Percentiles rank a stretch among this genome's conserved stretches.
phyloP scores from a whole-genome alignment of 2,797 vertebrate species.

The Acrossocheilus fasciatus region DNA sequence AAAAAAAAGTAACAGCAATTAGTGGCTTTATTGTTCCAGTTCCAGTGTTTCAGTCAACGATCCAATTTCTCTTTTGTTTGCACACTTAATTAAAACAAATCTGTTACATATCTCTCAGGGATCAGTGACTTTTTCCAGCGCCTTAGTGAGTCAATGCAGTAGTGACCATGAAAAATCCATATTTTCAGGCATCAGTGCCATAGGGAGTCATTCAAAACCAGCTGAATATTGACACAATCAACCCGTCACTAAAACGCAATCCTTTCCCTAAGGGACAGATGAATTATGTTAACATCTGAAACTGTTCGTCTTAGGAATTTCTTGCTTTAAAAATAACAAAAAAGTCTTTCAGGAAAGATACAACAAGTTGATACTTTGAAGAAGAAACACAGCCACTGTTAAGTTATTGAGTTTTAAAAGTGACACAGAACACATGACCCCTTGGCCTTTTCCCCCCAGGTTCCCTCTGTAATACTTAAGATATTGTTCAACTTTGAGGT shows the following conservation, averaged over 20 bases:
- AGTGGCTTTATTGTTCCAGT: constrained; percentile 78
- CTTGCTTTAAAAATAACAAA: constrained; percentile 42
- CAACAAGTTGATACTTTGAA: constrained; percentile 53
- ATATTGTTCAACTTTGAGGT: constrained; percentile 54
- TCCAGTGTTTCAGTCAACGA: constrained; percentile 80
- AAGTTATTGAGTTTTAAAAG: constrained; percentile 63
- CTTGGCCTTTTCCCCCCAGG: constrained; percentile 44
- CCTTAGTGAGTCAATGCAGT: constrained; percentile 78
- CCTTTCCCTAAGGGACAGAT: constrained; percentile 52
- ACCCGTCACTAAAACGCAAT: constrained; percentile 54
- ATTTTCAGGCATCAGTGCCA: constrained; percentile 76
- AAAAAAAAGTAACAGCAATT: constrained; percentile 79
- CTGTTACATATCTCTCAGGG: constrained; percentile 83
- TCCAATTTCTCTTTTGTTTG: constrained; percentile 83
- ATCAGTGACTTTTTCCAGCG: constrained; percentile 78
- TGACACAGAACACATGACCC: constrained; percentile 56
- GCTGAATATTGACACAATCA: constrained; percentile 74
- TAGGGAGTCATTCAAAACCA: constrained; percentile 77
- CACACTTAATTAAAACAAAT: constrained; percentile 89
- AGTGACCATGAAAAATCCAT: constrained; percentile 81
- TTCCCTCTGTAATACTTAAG: constrained; percentile 59
- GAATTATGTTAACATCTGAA: constrained; percentile 61
- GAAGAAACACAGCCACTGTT: constrained; percentile 38
- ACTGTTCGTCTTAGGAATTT: constrained; percentile 55
- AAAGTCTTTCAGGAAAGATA: constrained; percentile 51